These are phyloP conservation scores for Zaprionus gabonicus DNA, from an alignment of 1,140 invertebrate species.

Conservation along the genomic window DNA sequence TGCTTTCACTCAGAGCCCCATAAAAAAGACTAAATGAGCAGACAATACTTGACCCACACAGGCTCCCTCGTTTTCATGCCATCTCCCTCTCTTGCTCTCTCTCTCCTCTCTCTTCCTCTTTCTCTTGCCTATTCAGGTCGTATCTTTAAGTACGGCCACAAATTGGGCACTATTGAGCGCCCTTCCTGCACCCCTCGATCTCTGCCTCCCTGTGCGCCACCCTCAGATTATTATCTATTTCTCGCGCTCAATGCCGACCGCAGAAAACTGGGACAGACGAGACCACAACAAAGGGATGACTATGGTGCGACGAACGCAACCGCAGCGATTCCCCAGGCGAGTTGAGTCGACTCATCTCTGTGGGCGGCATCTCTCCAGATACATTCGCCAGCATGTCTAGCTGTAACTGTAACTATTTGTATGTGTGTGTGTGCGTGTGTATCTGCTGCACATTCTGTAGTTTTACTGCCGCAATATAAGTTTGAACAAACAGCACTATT, in stretches of 20 bases:
- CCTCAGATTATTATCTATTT: conserved; percentile 56
- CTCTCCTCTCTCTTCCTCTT: neutral
- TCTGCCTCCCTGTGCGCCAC: neutral
- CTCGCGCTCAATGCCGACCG: conserved; percentile 58
- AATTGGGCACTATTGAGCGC: conserved; percentile 29
- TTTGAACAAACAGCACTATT: conserved; percentile 2
- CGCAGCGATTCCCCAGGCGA: conserved; percentile 18
- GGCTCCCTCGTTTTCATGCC: neutral
- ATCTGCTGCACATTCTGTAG: neutral
- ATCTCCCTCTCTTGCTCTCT: neutral
- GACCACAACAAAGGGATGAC: conserved; percentile 63
- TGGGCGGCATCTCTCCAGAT: conserved; percentile 34
- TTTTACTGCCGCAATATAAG: conserved; percentile 4
- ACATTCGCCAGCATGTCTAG: conserved; percentile 8
- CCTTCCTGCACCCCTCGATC: neutral
- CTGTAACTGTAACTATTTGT: conserved; percentile 6
- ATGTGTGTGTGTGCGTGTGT: conserved; percentile 2
- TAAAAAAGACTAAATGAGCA: conserved; percentile 65
- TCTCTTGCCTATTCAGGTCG: conserved; percentile 16
- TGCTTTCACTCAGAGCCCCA: conserved; percentile 36
- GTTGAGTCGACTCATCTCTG: conserved; percentile 8
- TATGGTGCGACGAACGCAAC: conserved; percentile 30
- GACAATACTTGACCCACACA: conserved; percentile 44
- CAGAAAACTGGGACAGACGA: conserved; percentile 47
- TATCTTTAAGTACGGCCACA: conserved; percentile 9